Conservation (phyloP, 2,797 vertebrate species). For the Denticeps clupeoides region DNA sequence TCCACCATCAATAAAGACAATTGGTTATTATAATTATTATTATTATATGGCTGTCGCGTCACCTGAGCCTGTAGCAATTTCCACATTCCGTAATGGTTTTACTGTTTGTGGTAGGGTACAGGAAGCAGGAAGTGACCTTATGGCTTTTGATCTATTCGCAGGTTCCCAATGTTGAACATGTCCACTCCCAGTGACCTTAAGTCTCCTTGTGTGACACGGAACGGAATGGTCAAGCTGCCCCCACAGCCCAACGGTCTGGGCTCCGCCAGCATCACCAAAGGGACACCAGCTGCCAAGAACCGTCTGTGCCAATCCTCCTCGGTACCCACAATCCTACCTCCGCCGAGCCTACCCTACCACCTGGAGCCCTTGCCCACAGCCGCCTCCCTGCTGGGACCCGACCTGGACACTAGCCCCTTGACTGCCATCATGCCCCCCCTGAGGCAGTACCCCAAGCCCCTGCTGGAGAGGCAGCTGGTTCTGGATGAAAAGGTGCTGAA, state of each 20-base stretch:
- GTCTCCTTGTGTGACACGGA: conserved; percentile 90
- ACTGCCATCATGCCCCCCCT: conserved; percentile 60
- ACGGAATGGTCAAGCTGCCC: conserved; percentile 91
- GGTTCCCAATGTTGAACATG: conserved; percentile 85
- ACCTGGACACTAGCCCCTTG: conserved; percentile 58
- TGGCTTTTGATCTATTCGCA: conserved; percentile 29
- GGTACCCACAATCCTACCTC: conserved; percentile 76
- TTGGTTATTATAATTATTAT: too few relatives aligned
- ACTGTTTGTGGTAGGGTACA: too few relatives aligned
- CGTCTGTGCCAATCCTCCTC: conserved; percentile 91
- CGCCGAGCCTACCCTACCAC: conserved; percentile 69
- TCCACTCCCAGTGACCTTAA: conserved; percentile 89
- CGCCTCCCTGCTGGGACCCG: conserved; percentile 65
- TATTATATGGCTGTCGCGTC: too few relatives aligned
- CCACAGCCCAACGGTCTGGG: conserved; percentile 88
- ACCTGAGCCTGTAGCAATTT: too few relatives aligned
- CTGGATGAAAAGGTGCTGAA: conserved; percentile 94
- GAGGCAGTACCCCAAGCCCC: conserved; percentile 46
- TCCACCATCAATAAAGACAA: too few relatives aligned
- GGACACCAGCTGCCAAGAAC: conserved; percentile 93
- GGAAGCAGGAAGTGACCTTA: too few relatives aligned
- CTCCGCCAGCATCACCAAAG: conserved; percentile 96
- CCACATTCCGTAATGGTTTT: too few relatives aligned
- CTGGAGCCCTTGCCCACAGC: conserved; percentile 68
- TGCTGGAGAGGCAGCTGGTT: conserved; percentile 75